Evolutionary conservation across 2,888 invertebrate species (phyloP).

Genomic region (Drosophila stalkeri): DNA sequence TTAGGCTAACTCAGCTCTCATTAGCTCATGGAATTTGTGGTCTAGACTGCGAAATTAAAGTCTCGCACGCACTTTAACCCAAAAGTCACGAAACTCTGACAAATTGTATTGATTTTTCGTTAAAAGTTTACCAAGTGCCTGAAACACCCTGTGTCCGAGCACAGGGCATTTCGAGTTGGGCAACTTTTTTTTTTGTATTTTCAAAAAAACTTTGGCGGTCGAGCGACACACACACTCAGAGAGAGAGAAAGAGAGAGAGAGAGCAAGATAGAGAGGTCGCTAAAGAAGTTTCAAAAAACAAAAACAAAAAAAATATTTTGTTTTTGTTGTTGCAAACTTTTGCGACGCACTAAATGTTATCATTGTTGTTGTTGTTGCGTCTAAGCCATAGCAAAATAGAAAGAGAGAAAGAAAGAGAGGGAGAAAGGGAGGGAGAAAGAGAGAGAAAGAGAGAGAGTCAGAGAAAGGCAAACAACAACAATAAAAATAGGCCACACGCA

Average conservation of each 20-base stretch:
- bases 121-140: slow-evolving; percentile 15
- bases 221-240: not conserved
- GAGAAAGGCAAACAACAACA: not conserved
- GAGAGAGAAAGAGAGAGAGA: not conserved
- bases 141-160: not conserved
- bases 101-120: slow-evolving; percentile 64
- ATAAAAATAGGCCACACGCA: slow-evolving; percentile 65
- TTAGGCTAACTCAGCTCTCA: not conserved
- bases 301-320: slow-evolving; percentile 36
- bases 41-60: slow-evolving; percentile 54
- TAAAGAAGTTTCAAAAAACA: slow-evolving; percentile 58
- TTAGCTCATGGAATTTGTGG: slow-evolving; percentile 1
- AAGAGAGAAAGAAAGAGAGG: not conserved
- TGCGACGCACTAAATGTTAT: slow-evolving; percentile 78
- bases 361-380: slow-evolving; percentile 48
- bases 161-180: slow-evolving; percentile 18
- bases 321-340: slow-evolving; percentile 60
- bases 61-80: slow-evolving; percentile 52
- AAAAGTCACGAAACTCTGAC: slow-evolving; percentile 24
- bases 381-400: slow-evolving; percentile 44
- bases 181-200: slow-evolving; percentile 61
- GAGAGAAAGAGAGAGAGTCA: not conserved
- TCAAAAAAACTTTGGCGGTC: slow-evolving; percentile 61
- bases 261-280: slow-evolving; percentile 47
- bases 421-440: not conserved